Percentiles rank a stretch among this genome's conserved stretches.
Evolutionary conservation across 1,140 invertebrate species (phyloP).

Genomic region (Scaptomyza hsui): DNA sequence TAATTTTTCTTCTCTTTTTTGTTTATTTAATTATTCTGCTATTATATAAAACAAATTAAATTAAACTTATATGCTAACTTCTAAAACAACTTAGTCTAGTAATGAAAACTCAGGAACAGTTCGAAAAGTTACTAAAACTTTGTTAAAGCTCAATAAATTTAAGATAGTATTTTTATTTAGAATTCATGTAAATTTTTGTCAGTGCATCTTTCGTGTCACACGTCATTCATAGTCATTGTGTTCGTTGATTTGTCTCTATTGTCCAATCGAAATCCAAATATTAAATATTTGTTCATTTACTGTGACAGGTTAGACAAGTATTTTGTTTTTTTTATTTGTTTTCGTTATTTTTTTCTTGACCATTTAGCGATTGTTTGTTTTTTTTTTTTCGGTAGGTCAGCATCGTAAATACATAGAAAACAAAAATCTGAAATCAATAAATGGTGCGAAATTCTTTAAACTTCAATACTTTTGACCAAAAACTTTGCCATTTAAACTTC

Average conservation of each 20-base stretch:
- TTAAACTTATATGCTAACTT: too few species aligned
- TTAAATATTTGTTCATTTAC: constrained; percentile 40
- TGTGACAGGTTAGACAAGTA: constrained; percentile 50
- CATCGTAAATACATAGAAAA: constrained; percentile 7
- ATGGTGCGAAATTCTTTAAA: constrained; percentile 17
- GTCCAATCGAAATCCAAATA: constrained; percentile 36
- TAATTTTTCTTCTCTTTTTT: too few species aligned
- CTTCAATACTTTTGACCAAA: constrained; percentile 14
- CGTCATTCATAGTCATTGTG: constrained; percentile 20
- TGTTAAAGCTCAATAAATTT: too few species aligned
- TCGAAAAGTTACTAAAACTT: too few species aligned
- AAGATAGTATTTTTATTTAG: too few species aligned
- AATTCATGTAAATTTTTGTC: neutral
- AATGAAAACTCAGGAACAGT: too few species aligned
- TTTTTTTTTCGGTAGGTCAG: constrained; percentile 19
- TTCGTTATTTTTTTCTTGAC: constrained; percentile 11
- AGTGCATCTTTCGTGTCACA: constrained; percentile 28
- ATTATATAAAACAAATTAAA: too few species aligned
- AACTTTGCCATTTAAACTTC: constrained; percentile 20
- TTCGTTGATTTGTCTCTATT: constrained; percentile 33
- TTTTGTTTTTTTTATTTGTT: constrained; percentile 24
- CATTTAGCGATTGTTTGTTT: constrained; percentile 15
- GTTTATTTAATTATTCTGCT: too few species aligned
- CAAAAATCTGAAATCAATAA: neutral
- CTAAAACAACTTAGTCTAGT: too few species aligned